Base-by-base conservation (phyloP, 2,797 vertebrate species). In the Urophycis tenuis region DNA sequence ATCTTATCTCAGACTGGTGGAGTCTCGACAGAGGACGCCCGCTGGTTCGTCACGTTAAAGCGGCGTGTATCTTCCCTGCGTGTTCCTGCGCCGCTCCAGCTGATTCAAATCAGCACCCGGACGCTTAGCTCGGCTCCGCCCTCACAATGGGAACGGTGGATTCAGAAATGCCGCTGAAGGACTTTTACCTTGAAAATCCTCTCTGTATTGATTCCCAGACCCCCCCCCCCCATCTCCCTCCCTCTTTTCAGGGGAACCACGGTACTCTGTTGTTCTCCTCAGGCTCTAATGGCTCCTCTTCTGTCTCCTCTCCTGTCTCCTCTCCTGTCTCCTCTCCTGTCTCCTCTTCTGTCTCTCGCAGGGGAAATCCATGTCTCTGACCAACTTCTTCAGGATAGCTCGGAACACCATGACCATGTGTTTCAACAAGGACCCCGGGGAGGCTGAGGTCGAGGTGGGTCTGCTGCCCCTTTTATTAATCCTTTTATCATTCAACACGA, bases 351-450 rank as follows among this genome's bases (percentile, higher is more conserved):
- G 11, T 10, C 36, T 6, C 36, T 9, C n/a, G 76, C 93, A 99
- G 98, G 98, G 98, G 92, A 96, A 96, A 91, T 99, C 98, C 22
- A 96, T 99, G 91, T 98, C 98, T 86, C 92, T 99, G 93, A 99
- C 98, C 81, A 98, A 96, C 85, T 99, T 99, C 93, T 99, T 98
- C 92, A 95, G 98, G 93, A 98, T 97, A 90, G 98, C 98, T 82
- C 95, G 96, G 87, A 99, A 99, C 88, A 95, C 96, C 90, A 97
- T 99, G 96, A 97, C 95, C 84, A 99, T 99, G 96, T 99, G 97
- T 91, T 99, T 99, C 90, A 97, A 92, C 70, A 99, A 98, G 91
- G 98, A 99, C 88, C 97, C 98, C 0, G 93, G 94, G 0, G 96
- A 97, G 84, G 92, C 95, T 64, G 98, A 99, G 83, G 96, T 99